Evolutionary conservation across 2,113 vertebrate species (phyloP).

Genomic region (Centropus bengalensis): DNA sequence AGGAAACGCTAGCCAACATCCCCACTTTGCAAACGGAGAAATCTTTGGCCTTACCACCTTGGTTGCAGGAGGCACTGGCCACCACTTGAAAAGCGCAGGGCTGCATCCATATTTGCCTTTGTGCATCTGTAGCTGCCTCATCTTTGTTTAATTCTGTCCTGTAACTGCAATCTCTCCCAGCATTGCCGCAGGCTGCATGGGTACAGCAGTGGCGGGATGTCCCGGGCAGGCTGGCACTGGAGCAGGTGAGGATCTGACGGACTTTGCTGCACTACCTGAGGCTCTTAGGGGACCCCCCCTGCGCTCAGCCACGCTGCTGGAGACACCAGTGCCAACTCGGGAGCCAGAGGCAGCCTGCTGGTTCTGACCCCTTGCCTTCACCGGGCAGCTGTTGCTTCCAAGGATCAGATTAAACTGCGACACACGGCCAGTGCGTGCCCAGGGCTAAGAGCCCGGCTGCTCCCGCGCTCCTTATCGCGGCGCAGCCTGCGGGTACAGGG

Average conservation of each 20-base stretch:
- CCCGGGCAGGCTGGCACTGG: accelerated
- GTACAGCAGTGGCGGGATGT: neutral
- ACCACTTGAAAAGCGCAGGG: neutral
- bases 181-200: neutral
- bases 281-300: neutral
- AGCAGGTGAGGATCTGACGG: neutral
- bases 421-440: accelerated
- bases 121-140: neutral
- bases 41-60: neutral
- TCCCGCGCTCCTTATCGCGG: accelerated
- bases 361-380: neutral
- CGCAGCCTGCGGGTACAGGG: no score
- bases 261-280: no score
- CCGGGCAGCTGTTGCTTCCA: accelerated
- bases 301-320: neutral
- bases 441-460: neutral
- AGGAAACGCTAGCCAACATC: neutral
- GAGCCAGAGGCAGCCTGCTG: neutral
- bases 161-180: accelerated
- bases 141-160: neutral
- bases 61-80: neutral
- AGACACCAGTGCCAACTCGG: neutral
- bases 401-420: neutral
- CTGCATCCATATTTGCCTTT: neutral
- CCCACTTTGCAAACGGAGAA: neutral